A percentile compares a stretch with the other conserved stretches of the same genome.
These are phyloP conservation scores for Zingel zingel DNA, from an alignment of 2,113 vertebrate genomes.

Conservation along the genomic window DNA sequence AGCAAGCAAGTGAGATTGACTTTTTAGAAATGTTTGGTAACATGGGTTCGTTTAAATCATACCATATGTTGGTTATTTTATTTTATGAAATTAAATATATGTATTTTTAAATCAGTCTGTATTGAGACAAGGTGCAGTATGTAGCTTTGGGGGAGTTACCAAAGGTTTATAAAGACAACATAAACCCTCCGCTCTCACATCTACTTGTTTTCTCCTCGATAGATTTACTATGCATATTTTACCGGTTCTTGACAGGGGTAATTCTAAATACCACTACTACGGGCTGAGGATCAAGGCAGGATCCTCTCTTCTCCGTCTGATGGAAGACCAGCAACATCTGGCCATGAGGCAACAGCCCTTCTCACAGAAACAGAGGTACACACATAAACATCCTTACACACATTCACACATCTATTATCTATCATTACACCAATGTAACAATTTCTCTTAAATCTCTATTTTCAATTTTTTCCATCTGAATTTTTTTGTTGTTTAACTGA, in stretches of 20 bases:
- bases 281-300: constrained; percentile 94
- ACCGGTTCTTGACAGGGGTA: constrained; percentile 83
- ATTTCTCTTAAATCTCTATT: not conserved
- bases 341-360: constrained; percentile 96
- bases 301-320: constrained; percentile 91
- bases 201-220: not conserved
- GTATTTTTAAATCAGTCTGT: not conserved
- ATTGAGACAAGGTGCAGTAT: not conserved
- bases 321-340: constrained; percentile 96
- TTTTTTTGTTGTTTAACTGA: not conserved
- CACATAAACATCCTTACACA: not conserved
- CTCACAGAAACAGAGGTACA: constrained; percentile 94
- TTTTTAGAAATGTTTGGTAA: constrained; percentile 36
- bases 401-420: not conserved
- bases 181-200: not conserved
- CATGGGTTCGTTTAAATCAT: not conserved
- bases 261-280: constrained; percentile 97
- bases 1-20: constrained; percentile 17
- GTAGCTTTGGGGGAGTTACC: not conserved
- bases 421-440: not conserved
- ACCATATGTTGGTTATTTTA: not conserved
- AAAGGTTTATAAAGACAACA: not conserved
- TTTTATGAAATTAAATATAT: not conserved
- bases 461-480: not conserved
- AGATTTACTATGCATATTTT: not conserved